phyloP scores from a whole-genome alignment of 2,888 invertebrate genomes.

The Bedellia somnulentella region DNA sequence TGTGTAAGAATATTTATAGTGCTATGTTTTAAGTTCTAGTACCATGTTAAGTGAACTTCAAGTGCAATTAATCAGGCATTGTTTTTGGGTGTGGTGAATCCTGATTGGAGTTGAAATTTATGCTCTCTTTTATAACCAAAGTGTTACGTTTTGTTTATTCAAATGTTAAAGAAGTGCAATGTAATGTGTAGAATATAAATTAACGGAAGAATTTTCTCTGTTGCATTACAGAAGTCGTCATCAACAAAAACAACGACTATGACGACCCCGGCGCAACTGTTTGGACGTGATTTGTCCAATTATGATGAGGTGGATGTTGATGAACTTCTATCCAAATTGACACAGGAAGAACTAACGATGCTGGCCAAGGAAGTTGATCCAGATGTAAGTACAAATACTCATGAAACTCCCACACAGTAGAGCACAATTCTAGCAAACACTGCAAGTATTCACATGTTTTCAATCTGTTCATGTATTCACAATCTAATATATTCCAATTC shows the following conservation, averaged over 20 bases:
- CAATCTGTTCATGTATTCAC: no score
- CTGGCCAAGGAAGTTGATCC: conserved; percentile 99
- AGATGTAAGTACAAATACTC: conserved; percentile 75
- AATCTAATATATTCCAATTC: no score
- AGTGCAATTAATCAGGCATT: no score
- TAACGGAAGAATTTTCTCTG: conserved; percentile 6
- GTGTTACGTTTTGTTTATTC: not conserved
- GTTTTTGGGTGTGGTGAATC: no score
- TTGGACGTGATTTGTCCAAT: conserved; percentile 85
- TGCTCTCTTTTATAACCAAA: not conserved
- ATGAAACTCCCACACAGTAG: not conserved
- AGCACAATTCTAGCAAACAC: no score
- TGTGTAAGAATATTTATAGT: no score
- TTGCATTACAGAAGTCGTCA: conserved; percentile 76
- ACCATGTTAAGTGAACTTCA: no score
- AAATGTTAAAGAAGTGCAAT: conserved; percentile 8
- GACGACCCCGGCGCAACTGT: conserved; percentile 87
- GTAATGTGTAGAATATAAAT: conserved; percentile 21
- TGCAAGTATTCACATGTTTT: no score
- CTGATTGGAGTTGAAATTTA: no score
- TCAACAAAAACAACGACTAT: conserved; percentile 86
- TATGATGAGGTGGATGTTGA: conserved; percentile 97
- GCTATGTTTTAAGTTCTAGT: no score
- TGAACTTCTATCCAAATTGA: conserved; percentile 87
- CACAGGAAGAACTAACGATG: conserved; percentile 94